Base-by-base conservation (phyloP, 2,888 invertebrate genomes). In the Chaitophorus viminalis region DNA sequence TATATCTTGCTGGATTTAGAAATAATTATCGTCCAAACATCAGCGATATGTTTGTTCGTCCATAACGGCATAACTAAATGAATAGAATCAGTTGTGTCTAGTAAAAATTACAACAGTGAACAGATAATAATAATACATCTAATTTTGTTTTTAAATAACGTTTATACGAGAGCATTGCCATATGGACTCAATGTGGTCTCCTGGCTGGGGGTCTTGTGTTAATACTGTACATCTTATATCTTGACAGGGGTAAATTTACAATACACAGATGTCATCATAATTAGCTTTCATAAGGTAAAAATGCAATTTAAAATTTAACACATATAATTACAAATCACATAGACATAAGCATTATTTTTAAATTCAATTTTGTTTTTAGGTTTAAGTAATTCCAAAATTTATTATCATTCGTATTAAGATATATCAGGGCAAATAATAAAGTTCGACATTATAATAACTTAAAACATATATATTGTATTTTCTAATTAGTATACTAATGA, bases 141-240 rank as follows among this genome's bases (percentile, higher is more conserved):
- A 18, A 29, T 60, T 75, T 83, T 83, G 74, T 83, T 83, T 83
- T 83, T 54, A 74, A 74, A 82, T 36, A 54, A 36, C 54, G n/a
- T 36, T 54, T 8, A 82, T 25, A 18, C 29, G 39, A 70, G 52
- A 17, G 25, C 82, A 60, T 76, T 77, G 84, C 84, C 84, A 84
- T 76, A 76, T 84, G 84, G 77, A 78, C 65, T 86, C 85, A 86
- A 86, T 78, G 52, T 86, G 85, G 65, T 78, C 54, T 86, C 85
- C 31, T 86, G 36, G 85, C 77, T 78, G 85, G 85, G 78, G 85
- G 85, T 86, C 85, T 70, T 86, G 46, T 70, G 29, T 77, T 52
- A 68, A 68, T 85, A 78, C 54, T 85, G 70, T 77, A 46, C 14
- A 85, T 29, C 25, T 52, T 78, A 70, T 31, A 70, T 85, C 85